Evolutionary conservation across 2,113 vertebrate species (phyloP).

Genomic region (Marmota flaviventris): DNA sequence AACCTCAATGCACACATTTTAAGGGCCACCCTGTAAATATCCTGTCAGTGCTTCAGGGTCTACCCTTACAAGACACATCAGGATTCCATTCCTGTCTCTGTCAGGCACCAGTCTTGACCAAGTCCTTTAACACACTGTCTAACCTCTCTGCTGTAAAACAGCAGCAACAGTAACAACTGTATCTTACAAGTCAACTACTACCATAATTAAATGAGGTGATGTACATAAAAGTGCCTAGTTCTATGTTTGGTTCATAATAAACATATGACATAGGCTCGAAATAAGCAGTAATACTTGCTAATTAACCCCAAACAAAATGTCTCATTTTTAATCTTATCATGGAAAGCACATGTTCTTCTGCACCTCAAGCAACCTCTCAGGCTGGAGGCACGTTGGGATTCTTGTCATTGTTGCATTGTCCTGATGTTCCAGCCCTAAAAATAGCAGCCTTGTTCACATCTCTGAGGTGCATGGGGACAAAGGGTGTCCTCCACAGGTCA

Average conservation of each 20-base stretch:
- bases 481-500: background rate
- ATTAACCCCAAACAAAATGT: background rate
- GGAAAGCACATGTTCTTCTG: background rate
- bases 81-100: background rate
- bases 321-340: background rate
- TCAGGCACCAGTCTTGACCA: background rate
- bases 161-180: background rate
- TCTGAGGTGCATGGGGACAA: background rate
- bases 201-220: background rate
- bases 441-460: background rate
- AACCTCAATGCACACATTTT: background rate
- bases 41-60: background rate
- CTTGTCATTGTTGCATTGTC: slow-evolving; percentile 11
- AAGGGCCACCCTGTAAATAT: background rate
- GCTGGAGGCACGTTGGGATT: slow-evolving; percentile 4
- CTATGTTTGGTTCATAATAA: background rate
- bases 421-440: slow-evolving; percentile 12
- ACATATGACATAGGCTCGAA: background rate
- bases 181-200: background rate
- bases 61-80: background rate
- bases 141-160: background rate
- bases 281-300: background rate
- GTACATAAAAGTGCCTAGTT: background rate
- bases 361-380: slow-evolving; percentile 22
- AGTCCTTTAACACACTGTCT: background rate